These are phyloP conservation scores for Acleris holmiana DNA, from an alignment of 2,888 invertebrate species.

Conservation along the genomic window DNA sequence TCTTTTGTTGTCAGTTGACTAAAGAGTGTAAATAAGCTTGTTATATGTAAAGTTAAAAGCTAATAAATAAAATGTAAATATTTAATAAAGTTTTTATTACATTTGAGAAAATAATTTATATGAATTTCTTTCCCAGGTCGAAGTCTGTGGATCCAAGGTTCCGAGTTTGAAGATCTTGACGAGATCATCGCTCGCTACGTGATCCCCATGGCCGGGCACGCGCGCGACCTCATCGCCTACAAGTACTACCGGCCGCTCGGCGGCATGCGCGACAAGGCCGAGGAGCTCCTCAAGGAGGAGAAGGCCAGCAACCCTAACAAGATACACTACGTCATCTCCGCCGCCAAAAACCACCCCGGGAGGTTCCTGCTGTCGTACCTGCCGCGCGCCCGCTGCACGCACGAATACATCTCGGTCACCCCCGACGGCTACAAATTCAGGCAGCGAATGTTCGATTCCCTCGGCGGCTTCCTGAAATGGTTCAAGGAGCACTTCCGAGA, in stretches of 20 bases:
- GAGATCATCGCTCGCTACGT: constrained; percentile 99
- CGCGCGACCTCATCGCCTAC: constrained; percentile 95
- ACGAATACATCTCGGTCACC: constrained; percentile 96
- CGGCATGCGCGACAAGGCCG: constrained; percentile 93
- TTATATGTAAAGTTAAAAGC: too few species aligned
- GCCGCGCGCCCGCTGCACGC: constrained; percentile 92
- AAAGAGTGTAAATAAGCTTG: neutral
- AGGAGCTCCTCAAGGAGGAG: constrained; percentile 94
- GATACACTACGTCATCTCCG: constrained; percentile 94
- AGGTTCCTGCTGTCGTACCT: constrained; percentile 97
- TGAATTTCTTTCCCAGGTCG: constrained; percentile 59
- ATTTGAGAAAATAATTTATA: too few species aligned
- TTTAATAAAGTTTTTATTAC: too few species aligned
- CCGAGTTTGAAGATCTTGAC: constrained; percentile 99
- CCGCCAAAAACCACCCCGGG: constrained; percentile 94
- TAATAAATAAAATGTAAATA: too few species aligned
- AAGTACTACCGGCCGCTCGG: constrained; percentile 94
- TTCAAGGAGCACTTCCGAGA: constrained; percentile 99
- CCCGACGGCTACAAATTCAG: constrained; percentile 97
- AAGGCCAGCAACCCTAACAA: constrained; percentile 94
- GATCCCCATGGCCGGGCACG: constrained; percentile 97
- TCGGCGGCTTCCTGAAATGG: constrained; percentile 93
- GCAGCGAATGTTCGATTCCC: constrained; percentile 93
- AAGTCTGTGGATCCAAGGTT: constrained; percentile 93
- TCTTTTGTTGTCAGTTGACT: neutral